These are phyloP conservation scores for Batillaria attramentaria DNA, from an alignment of 1,140 invertebrate genomes.

Conservation along the genomic window DNA sequence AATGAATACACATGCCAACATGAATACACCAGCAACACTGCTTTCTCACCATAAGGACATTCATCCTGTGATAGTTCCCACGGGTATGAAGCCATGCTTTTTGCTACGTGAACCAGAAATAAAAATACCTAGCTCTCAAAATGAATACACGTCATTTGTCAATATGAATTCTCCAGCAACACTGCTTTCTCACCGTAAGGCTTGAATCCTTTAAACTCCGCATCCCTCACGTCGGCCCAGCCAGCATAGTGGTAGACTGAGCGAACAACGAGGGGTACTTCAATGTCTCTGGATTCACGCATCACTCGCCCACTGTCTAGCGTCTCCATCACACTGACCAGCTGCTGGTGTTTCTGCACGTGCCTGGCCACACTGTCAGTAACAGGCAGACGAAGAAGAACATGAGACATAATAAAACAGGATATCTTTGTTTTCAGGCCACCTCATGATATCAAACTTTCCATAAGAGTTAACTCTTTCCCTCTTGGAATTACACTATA, in stretches of 20 bases:
- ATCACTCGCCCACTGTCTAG: slow-evolving; percentile 72
- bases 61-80: not conserved
- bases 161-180: not conserved
- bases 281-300: slow-evolving; percentile 70
- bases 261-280: slow-evolving; percentile 70
- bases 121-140: too few relatives aligned
- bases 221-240: slow-evolving; percentile 73
- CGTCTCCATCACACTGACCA: slow-evolving; percentile 71
- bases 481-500: too few relatives aligned
- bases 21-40: not conserved
- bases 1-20: not conserved
- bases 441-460: too few relatives aligned
- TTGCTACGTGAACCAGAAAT: too few relatives aligned
- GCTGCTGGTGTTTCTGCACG: slow-evolving; percentile 72
- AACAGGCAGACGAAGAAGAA: not conserved
- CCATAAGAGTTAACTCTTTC: too few relatives aligned
- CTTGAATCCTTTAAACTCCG: slow-evolving; percentile 71
- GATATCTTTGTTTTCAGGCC: too few relatives aligned
- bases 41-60: not conserved
- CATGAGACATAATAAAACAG: slow-evolving; percentile 10
- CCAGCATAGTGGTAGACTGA: slow-evolving; percentile 74
- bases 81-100: too few relatives aligned
- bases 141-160: not conserved
- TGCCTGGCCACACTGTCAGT: slow-evolving; percentile 72
- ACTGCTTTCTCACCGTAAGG: slow-evolving; percentile 66